Conservation (phyloP, 1,140 invertebrate genomes). For the Aphidius gifuensis region DNA sequence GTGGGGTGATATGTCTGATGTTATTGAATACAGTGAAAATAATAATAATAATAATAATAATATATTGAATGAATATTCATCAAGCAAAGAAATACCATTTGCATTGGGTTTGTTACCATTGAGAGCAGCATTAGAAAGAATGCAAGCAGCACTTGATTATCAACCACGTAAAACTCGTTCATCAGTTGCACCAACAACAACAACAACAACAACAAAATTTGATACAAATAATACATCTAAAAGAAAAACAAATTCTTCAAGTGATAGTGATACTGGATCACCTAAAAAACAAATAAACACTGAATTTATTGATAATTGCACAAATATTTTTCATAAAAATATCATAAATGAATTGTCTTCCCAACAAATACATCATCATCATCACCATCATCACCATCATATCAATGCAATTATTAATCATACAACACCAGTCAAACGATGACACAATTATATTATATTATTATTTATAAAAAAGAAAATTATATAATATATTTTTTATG, state of each 20-base stretch:
- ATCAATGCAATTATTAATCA: too few species aligned
- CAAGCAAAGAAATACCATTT: constrained; percentile 52
- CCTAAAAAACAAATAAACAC: constrained; percentile 18
- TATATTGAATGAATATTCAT: constrained; percentile 39
- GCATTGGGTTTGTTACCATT: constrained; percentile 53
- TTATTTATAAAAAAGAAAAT: too few species aligned
- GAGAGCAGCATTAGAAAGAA: constrained; percentile 51
- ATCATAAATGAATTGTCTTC: too few species aligned
- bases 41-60: constrained; percentile 3
- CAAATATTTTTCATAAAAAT: background rate
- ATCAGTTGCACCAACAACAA: constrained; percentile 37
- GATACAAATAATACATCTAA: constrained; percentile 25
- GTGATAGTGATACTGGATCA: too few species aligned
- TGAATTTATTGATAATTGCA: constrained; percentile 26
- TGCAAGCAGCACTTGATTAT: constrained; percentile 54
- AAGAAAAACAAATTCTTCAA: constrained; percentile 29
- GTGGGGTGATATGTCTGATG: constrained; percentile 53
- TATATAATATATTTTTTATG: too few species aligned
- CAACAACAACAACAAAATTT: constrained; percentile 33
- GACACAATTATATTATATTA: too few species aligned
- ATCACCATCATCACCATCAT: too few species aligned
- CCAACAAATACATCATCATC: too few species aligned
- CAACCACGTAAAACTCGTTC: constrained; percentile 55
- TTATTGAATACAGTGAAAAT: constrained; percentile 37
- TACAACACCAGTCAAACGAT: too few species aligned